Base-by-base conservation (phyloP, 2,888 invertebrate species). In the Sericinus montela region DNA sequence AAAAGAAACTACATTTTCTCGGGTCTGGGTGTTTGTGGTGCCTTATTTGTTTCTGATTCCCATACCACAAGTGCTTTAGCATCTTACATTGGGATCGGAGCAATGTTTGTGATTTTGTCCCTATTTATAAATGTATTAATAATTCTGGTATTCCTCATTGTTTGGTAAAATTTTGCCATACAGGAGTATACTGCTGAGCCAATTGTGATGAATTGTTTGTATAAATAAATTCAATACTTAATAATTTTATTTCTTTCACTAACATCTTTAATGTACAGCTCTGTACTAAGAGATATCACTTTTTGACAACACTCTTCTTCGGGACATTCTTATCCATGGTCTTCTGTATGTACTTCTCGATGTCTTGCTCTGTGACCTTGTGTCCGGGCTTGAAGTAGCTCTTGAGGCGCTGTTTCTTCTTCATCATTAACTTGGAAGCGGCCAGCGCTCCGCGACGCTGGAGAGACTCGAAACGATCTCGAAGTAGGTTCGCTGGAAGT, bases 391-490 rank as follows among this genome's bases (percentile, higher is more conserved):
- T 94, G 85, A 81, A 90, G 72, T 92, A 95, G 51, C 90, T 91
- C 85, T 96, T 97, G 48, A 93, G 87, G 69, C 93, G 94, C 40
- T 91, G 89, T 67, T 91, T 92, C 73, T 92, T 92, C 67, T 90
- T 91, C 77, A 90, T 91, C 74, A 93, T 93, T 52, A 82, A 89
- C 63, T 91, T 87, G 50, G 90, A 85, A 9, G 96, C 94, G 54
- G 96, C 95, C 38, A 98, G 85, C n/a, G 98, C 93, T 61, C 97
- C 98, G 58, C 98, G 93, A 48, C 94, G 94, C 74, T 98, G 98
- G 55, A 98, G 83, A 51, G 96, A 96, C 66, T 94, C 94, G 72
- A 93, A 98, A 15, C 97, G 91, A 57, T 98, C 97, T 11, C 91
- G 90, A 5, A 98, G 86, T n/a, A 97, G 80, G 75, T 92, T 94